Evolutionary conservation across 2,113 vertebrate species (phyloP), one percentile per base, ranked within the genome.

Genomic region (Megaceryle maxima): DNA sequence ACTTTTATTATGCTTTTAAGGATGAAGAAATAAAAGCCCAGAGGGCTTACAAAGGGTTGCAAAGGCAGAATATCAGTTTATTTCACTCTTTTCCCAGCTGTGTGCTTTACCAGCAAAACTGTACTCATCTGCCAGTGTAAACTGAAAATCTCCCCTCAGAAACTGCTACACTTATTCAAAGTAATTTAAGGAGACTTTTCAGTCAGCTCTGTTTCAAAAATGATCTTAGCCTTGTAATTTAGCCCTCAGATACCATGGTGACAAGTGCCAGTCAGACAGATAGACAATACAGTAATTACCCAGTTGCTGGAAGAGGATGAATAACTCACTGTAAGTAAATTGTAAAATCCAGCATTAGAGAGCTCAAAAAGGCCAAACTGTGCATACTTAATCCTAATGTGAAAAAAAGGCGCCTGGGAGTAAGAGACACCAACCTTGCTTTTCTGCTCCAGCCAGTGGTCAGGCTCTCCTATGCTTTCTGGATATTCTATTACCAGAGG

Each of bases 91-190:
- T 82, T 91, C 92, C 72, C 48, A 80, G 76, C 83, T 82, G 83
- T 67, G 63, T 88, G 63, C 90, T 96, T 93, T 88, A 96, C 84
- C 93, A 95, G 41, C 69, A 94, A 68, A 87, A 74, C 59, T 85
- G 63, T 46, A 37, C 25, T 93, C 31, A 46, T 88, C 75, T 95
- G 87, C 63, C 68, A 86, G 41, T 16, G 43, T 56, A 83, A 90
- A 51, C 67, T 92, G 82, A 90, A 85, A 87, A 90, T 74, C 41
- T 83, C 72, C 70, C 59, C 72, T 91, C 75, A 93, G 82, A 96
- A 96, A 83, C 51, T 77, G 63, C 64, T 74, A 6, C 80, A 68
- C 68, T 90, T 95, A 92, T 74, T 86, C 68, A 25, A 59, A 70
- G 79, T 41, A 92, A 92, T 88, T 92, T 76, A 90, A 79, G 70